These are phyloP conservation scores for Drosophila athabasca DNA, from an alignment of 1,140 invertebrate genomes.

Conservation along the genomic window DNA sequence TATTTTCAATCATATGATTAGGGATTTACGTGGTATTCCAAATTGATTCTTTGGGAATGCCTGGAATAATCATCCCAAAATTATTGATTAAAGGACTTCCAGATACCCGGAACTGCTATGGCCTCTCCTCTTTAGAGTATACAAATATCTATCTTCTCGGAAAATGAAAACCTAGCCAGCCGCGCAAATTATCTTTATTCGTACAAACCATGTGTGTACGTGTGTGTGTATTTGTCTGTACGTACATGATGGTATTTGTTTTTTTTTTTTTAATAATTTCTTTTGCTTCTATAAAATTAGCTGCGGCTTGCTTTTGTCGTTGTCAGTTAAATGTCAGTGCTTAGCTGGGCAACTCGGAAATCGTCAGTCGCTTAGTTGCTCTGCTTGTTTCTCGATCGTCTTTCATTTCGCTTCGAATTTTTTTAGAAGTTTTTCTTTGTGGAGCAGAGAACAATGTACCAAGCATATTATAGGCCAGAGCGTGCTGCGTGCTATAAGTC, in stretches of 20 bases:
- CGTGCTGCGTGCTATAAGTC: slow-evolving; percentile 27
- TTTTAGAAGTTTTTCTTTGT: not conserved
- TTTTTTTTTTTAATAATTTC: slow-evolving; percentile 48
- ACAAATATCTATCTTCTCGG: slow-evolving; percentile 35
- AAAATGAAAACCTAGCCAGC: slow-evolving; percentile 26
- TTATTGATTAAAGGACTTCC: too few species aligned
- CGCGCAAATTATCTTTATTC: slow-evolving; percentile 55
- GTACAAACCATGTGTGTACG: slow-evolving; percentile 28
- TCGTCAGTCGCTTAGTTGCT: slow-evolving; percentile 28
- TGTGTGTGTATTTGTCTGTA: not conserved
- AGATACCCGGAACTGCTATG: too few species aligned
- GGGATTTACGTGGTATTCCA: too few species aligned
- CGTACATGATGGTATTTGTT: slow-evolving; percentile 24
- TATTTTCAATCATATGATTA: too few species aligned
- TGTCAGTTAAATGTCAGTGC: slow-evolving; percentile 60
- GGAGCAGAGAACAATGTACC: slow-evolving; percentile 35
- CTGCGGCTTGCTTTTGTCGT: slow-evolving; percentile 58
- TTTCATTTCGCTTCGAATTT: not conserved
- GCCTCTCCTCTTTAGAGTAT: slow-evolving; percentile 33
- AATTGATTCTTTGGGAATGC: too few species aligned
- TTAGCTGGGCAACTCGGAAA: slow-evolving; percentile 51
- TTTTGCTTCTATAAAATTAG: slow-evolving; percentile 46
- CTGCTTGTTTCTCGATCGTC: not conserved
- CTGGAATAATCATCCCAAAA: too few species aligned
- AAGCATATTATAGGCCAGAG: slow-evolving; percentile 26